phyloP scores from a whole-genome alignment of 2,888 invertebrate species.

The Ischnura elegans region DNA sequence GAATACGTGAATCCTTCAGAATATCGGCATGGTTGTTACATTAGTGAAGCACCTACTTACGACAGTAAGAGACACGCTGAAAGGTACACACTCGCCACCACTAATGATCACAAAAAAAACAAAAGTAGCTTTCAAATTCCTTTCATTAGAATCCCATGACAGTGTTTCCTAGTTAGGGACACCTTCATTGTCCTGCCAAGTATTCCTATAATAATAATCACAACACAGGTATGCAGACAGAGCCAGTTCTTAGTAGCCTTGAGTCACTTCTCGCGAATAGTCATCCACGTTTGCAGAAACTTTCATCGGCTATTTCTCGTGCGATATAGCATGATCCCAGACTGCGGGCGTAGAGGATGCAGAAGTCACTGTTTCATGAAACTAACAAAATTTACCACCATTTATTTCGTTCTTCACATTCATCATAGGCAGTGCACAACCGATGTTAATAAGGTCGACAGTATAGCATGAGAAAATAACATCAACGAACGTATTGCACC shows the following conservation, averaged over 20 bases:
- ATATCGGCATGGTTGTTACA: background rate
- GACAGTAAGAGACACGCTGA: background rate
- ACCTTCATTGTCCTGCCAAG: background rate
- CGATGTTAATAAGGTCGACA: conserved; percentile 20
- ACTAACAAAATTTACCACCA: background rate
- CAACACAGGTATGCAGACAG: background rate
- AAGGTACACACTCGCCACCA: background rate
- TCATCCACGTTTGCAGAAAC: conserved; percentile 49
- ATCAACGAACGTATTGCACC: background rate
- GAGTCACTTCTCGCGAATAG: conserved; percentile 39
- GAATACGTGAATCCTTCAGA: conserved; percentile 59
- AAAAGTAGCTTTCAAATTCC: background rate
- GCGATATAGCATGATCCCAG: background rate
- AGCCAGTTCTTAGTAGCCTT: background rate
- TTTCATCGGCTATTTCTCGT: background rate
- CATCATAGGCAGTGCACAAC: background rate
- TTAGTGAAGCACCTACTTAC: background rate
- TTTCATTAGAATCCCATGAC: background rate
- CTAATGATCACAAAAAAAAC: background rate
- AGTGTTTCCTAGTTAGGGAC: background rate
- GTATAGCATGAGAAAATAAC: conserved; percentile 37
- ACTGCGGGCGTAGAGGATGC: background rate
- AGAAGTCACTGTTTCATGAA: background rate
- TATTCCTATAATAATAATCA: background rate
- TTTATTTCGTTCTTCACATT: background rate